Evolutionary conservation across 92 coral and sea anemone genomes (phyloP).

Genomic region (Siderastrea radians): DNA sequence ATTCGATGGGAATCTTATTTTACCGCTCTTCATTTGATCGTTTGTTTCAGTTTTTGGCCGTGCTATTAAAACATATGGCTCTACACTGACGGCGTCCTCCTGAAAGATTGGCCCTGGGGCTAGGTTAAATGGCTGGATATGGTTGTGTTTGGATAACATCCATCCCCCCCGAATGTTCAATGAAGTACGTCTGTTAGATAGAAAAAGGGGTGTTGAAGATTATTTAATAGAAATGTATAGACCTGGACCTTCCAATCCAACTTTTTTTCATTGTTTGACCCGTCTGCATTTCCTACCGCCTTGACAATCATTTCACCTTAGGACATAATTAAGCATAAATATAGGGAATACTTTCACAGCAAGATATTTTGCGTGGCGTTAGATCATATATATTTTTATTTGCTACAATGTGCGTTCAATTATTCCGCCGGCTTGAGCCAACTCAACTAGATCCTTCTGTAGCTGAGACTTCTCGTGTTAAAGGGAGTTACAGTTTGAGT

Average conservation of each 20-base stretch:
- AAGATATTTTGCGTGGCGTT: constrained; percentile 46
- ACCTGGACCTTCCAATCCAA: neutral
- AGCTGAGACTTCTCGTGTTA: neutral
- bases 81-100: neutral
- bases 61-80: constrained; percentile 48
- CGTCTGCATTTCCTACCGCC: neutral
- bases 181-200: constrained; percentile 32
- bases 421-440: constrained; percentile 38
- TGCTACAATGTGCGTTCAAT: constrained; percentile 56
- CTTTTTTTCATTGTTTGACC: neutral
- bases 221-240: neutral
- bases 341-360: constrained; percentile 56
- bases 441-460: neutral
- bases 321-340: constrained; percentile 40
- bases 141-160: constrained; percentile 29
- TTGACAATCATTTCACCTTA: constrained; percentile 18
- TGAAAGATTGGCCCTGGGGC: constrained; percentile 56
- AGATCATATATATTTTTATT: constrained; percentile 33
- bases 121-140: constrained; percentile 19
- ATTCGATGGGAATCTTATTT: neutral
- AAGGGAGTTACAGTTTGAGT: neutral
- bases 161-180: constrained; percentile 48
- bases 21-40: constrained; percentile 18
- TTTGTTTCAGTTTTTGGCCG: constrained; percentile 9
- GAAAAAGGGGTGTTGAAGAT: constrained; percentile 7